Evolutionary conservation across 1,140 invertebrate genomes (phyloP).

Genomic region (Drosophila tsacasi): DNA sequence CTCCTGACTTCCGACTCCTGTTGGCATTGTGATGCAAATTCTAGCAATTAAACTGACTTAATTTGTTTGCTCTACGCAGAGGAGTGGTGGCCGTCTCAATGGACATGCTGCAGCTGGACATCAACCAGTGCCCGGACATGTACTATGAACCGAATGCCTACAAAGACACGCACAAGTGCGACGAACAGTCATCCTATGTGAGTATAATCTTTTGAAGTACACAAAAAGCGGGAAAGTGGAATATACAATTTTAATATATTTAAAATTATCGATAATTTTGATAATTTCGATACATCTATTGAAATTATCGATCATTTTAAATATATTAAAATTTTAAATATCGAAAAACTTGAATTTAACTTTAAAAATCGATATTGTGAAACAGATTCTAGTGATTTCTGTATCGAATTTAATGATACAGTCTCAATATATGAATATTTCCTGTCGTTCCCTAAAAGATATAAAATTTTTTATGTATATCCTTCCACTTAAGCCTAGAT

Average conservation of each 20-base stretch:
- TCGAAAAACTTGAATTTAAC: too few relatives aligned
- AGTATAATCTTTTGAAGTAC: slow-evolving; percentile 85
- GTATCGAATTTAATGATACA: too few relatives aligned
- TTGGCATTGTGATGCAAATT: slow-evolving; percentile 72
- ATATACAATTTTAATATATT: too few relatives aligned
- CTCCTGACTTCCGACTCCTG: slow-evolving; percentile 16
- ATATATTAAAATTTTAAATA: too few relatives aligned
- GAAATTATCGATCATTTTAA: too few relatives aligned
- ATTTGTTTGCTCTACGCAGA: slow-evolving; percentile 87
- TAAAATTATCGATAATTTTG: too few relatives aligned
- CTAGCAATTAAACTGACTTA: slow-evolving; percentile 76
- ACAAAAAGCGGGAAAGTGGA: too few relatives aligned
- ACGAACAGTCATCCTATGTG: slow-evolving; percentile 96
- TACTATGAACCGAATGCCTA: slow-evolving; percentile 97
- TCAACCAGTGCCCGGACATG: slow-evolving; percentile 97
- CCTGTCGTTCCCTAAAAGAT: background rate
- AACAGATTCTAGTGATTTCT: too few relatives aligned
- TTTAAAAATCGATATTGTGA: too few relatives aligned
- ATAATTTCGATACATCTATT: too few relatives aligned
- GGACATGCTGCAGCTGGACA: slow-evolving; percentile 94
- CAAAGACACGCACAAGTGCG: slow-evolving; percentile 97
- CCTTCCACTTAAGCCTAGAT: background rate
- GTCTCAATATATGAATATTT: too few relatives aligned
- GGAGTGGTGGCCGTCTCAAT: slow-evolving; percentile 97
- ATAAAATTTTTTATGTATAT: background rate